Evolutionary conservation across 2,888 invertebrate genomes (phyloP).

Genomic region (Frankliniella intonsa): DNA sequence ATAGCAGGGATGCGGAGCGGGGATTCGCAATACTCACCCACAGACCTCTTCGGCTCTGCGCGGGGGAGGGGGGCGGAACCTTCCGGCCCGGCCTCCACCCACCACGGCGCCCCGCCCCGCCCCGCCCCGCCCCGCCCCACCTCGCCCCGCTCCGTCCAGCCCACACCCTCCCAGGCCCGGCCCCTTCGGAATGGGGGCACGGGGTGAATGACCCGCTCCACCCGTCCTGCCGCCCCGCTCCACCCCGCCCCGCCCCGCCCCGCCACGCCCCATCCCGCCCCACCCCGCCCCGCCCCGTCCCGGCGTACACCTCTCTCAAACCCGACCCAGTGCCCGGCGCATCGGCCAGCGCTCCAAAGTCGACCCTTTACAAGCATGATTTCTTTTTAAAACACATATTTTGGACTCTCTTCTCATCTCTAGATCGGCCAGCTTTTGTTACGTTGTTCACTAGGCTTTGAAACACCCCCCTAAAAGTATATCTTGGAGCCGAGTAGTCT

Average conservation of each 20-base stretch:
- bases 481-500: too few species aligned
- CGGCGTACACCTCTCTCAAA: too few species aligned
- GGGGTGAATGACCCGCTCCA: background rate
- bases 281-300: background rate
- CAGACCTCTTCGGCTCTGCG: background rate
- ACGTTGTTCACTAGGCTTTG: too few species aligned
- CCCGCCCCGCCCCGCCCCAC: background rate
- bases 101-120: background rate
- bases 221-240: background rate
- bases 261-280: background rate
- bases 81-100: background rate
- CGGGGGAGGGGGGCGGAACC: background rate
- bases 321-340: too few species aligned
- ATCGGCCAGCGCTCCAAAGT: too few species aligned
- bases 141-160: background rate
- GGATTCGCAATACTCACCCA: background rate
- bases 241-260: background rate
- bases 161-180: background rate
- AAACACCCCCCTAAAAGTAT: too few species aligned
- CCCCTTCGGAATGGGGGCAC: background rate
- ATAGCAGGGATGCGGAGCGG: too few species aligned
- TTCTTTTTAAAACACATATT: too few species aligned
- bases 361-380: too few species aligned
- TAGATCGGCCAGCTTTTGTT: too few species aligned
- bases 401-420: too few species aligned